Conservation (phyloP, 2,797 vertebrate genomes). For the Synanceia verrucosa region DNA sequence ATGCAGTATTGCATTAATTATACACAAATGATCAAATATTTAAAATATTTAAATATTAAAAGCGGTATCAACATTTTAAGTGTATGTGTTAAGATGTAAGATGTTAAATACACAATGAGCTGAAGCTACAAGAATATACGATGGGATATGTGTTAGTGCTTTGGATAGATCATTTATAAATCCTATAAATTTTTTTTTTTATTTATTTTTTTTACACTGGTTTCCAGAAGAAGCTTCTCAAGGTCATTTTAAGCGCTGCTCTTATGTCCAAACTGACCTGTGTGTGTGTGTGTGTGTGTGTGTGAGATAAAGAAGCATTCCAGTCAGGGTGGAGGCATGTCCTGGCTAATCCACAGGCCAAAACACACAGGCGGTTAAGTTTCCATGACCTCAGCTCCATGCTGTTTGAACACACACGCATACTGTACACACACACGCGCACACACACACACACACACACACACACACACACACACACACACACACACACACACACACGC, state of each 20-base stretch:
- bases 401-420: constrained; percentile 49
- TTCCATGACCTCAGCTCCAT: constrained; percentile 77
- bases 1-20: constrained; percentile 44
- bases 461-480: background rate
- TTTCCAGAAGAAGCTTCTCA: constrained; percentile 31
- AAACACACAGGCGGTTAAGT: constrained; percentile 65
- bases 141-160: constrained; percentile 31
- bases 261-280: constrained; percentile 45
- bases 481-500: constrained; percentile 1
- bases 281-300: constrained; percentile 8
- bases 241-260: constrained; percentile 48
- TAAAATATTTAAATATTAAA: constrained; percentile 47
- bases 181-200: constrained; percentile 35
- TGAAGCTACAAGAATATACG: constrained; percentile 25
- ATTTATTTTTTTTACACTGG: too few species aligned
- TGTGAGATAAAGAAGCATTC: constrained; percentile 65
- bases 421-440: constrained; percentile 13
- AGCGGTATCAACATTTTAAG: constrained; percentile 41
- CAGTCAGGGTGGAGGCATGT: constrained; percentile 67
- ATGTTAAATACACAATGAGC: constrained; percentile 45
- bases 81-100: constrained; percentile 33
- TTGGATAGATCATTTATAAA: constrained; percentile 32
- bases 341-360: constrained; percentile 66
- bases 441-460: constrained; percentile 11
- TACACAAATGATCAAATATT: constrained; percentile 54